Conservation (phyloP, 23 tunicate genomes). For the Ascidia mentula region DNA sequence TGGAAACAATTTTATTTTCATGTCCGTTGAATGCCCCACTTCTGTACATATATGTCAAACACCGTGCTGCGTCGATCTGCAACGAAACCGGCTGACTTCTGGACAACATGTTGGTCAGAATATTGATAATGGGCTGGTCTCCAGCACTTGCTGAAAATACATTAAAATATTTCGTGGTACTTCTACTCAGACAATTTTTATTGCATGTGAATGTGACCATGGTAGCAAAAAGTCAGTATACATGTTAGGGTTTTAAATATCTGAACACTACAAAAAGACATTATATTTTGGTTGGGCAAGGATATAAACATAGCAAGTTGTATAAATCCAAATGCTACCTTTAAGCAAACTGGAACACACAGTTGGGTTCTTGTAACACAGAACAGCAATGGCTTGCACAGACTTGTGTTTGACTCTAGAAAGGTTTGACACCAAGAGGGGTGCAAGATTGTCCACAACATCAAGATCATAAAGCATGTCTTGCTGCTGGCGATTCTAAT, state of each 20-base stretch:
- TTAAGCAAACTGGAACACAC: constrained; percentile 32
- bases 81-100: constrained; percentile 46
- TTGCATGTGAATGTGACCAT: no score
- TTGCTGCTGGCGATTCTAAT: constrained; percentile 55
- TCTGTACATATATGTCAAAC: constrained; percentile 60
- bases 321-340: no score
- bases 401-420: constrained; percentile 65
- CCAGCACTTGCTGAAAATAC: constrained; percentile 13
- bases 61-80: constrained; percentile 62
- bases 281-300: no score
- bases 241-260: no score
- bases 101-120: constrained; percentile 43
- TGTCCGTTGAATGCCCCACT: constrained; percentile 23
- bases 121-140: constrained; percentile 18
- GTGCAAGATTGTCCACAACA: constrained; percentile 27
- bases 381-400: constrained; percentile 43
- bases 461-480: constrained; percentile 36
- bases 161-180: no score
- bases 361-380: constrained; percentile 39
- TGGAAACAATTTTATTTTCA: neutral
- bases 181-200: no score
- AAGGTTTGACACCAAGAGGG: constrained; percentile 31
- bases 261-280: no score
- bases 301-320: no score
- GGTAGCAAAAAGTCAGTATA: no score